Base-by-base conservation (phyloP, 53 echinoderm and acorn worm species). In the Astropecten irregularis region DNA sequence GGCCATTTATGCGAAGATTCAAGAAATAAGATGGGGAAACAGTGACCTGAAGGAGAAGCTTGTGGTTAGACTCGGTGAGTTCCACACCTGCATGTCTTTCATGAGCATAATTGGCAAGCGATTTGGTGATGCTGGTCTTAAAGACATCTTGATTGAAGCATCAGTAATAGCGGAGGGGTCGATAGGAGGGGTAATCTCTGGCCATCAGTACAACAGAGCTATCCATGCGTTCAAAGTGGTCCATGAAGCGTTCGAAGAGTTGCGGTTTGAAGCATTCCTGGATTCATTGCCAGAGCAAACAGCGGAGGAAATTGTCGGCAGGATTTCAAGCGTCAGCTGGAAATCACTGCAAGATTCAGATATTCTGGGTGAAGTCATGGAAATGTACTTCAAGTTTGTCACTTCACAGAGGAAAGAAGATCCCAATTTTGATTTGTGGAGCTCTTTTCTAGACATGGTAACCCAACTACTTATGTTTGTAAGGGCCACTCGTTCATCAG, bases 41-140 rank as follows among this genome's bases (percentile, higher is more conserved):
- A n/a, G 9, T 15, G 3, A 16, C 15, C 26, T 69, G 11, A 69
- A 26, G 49, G 40, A 84, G 48, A 33, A 62, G 16, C 56, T 66
- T 9, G 86, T 86, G 3, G 69, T 90, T 51, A 62, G 91, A 18
- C 73, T 91, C 32, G 87, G 91, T 15, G 74, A 50, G 16, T 87
- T 91, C 28, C 83, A 91, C 73, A 85, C 81, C 6, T 14, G n/a
- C 3, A 88, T 88, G 88, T 34, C 88, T 14, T 71, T 59, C 68
- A 36, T 88, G n/a, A n/a, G n/a, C n/a, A n/a, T n/a, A n/a, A n/a
- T n/a, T n/a, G n/a, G n/a, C n/a, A n/a, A n/a, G n/a, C 56, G 71
- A 11, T 88, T 88, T 62, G 2, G 61, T 21, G 73, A 88, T 60
- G 72, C 68, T 26, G 87, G 87, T n/a, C 70, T 87, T 6, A 40